Conservation (phyloP, 2,113 vertebrate genomes). For the Limanda limanda region DNA sequence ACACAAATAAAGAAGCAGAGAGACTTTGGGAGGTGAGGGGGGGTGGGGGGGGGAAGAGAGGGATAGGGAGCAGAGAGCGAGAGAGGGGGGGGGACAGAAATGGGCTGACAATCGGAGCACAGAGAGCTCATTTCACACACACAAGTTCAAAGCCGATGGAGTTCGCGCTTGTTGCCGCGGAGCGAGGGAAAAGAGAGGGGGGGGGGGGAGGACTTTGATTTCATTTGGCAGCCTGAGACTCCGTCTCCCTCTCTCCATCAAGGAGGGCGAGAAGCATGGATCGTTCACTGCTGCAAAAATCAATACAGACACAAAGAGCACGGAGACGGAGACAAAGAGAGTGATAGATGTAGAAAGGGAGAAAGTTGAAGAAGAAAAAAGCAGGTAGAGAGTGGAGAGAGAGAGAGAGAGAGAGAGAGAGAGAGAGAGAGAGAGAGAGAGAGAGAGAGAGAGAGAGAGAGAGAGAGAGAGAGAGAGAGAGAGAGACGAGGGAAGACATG, state of each 20-base stretch:
- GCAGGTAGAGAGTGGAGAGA: constrained; percentile 45
- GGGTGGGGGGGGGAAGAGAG: not conserved
- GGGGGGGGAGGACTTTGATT: constrained; percentile 72
- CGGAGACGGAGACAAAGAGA: constrained; percentile 60
- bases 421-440: constrained; percentile 16
- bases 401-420: constrained; percentile 19
- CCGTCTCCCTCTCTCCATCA: constrained; percentile 75
- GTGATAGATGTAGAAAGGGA: constrained; percentile 32
- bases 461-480: constrained; percentile 14
- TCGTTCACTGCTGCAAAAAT: constrained; percentile 67
- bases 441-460: constrained; percentile 14
- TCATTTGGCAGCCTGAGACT: constrained; percentile 75
- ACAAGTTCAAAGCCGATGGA: constrained; percentile 78
- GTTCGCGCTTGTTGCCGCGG: constrained; percentile 68
- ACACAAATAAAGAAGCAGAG: constrained; percentile 28
- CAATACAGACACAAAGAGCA: constrained; percentile 68
- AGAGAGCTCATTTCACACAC: constrained; percentile 77
- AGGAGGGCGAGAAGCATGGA: constrained; percentile 69
- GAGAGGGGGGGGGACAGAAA: constrained; percentile 44
- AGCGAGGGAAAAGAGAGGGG: constrained; percentile 42
- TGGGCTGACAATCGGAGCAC: constrained; percentile 73
- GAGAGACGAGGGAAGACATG: constrained; percentile 10
- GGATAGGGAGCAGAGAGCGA: constrained; percentile 36
- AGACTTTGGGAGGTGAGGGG: constrained; percentile 36
- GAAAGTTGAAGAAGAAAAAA: constrained; percentile 28